A percentile compares a stretch with the other conserved stretches of the same genome.
Conservation (phyloP, 2,113 vertebrate genomes). For the Rhinolophus sinicus region DNA sequence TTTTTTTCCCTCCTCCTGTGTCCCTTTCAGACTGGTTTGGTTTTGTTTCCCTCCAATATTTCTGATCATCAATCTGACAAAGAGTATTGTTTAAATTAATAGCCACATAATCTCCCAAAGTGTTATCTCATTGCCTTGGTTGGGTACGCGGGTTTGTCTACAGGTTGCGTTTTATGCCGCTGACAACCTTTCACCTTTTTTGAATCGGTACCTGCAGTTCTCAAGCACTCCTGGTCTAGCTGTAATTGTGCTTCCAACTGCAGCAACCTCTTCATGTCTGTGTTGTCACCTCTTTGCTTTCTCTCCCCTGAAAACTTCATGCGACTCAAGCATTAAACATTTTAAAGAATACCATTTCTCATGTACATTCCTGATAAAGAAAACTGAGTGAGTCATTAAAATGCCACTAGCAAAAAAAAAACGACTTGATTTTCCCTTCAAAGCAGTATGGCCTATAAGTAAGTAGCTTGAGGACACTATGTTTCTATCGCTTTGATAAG, state of each 20-base stretch:
- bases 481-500: conserved; percentile 27
- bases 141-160: neutral
- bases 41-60: neutral
- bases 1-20: neutral
- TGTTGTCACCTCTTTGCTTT: neutral
- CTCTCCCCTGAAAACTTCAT: neutral
- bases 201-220: conserved; percentile 51
- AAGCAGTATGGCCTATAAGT: neutral
- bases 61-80: neutral
- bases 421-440: conserved; percentile 11
- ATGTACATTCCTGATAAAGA: conserved; percentile 33
- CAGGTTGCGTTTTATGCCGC: neutral
- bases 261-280: neutral
- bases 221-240: neutral
- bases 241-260: neutral
- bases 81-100: neutral
- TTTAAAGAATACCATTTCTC: neutral
- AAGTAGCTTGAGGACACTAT: neutral
- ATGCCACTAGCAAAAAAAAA: neutral
- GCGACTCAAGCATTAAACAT: neutral
- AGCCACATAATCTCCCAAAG: neutral
- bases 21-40: neutral
- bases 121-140: neutral
- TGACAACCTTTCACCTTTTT: conserved; percentile 46
- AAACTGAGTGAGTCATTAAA: conserved; percentile 19